These are phyloP conservation scores for Oxygymnocypris stewartii DNA, from an alignment of 2,113 vertebrate genomes.

Conservation along the genomic window DNA sequence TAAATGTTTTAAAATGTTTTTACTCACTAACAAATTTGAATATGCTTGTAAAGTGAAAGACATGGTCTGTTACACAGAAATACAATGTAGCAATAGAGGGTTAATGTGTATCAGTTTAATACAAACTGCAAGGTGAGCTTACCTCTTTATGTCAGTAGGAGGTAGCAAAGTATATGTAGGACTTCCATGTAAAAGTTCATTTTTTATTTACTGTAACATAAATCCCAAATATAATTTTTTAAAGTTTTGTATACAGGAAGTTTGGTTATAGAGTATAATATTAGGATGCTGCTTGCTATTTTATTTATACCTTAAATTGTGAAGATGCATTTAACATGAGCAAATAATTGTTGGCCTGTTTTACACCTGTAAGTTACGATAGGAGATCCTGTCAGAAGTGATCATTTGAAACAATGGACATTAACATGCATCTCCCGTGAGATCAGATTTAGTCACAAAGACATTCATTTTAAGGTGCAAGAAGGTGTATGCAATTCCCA, in stretches of 20 bases:
- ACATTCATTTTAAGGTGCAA: background rate
- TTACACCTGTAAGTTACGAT: background rate
- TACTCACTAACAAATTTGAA: background rate
- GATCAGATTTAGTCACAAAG: background rate
- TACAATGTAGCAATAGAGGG: background rate
- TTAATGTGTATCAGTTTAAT: background rate
- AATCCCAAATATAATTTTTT: background rate
- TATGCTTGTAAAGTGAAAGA: background rate
- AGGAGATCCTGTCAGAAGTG: background rate
- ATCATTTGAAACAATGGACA: background rate
- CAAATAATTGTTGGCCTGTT: background rate
- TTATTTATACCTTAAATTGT: background rate
- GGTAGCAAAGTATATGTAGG: constrained; percentile 32
- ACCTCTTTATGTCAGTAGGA: constrained; percentile 25
- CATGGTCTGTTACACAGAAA: background rate
- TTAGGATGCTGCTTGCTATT: background rate
- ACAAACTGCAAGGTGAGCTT: background rate
- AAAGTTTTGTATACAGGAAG: background rate
- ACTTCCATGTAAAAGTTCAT: background rate
- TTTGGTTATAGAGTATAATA: background rate
- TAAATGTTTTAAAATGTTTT: background rate
- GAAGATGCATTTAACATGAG: background rate
- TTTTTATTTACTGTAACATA: background rate
- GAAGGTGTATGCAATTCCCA: background rate
- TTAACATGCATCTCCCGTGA: background rate